Base-by-base conservation (phyloP, 2,888 invertebrate species). In the Nephrotoma appendiculata region DNA sequence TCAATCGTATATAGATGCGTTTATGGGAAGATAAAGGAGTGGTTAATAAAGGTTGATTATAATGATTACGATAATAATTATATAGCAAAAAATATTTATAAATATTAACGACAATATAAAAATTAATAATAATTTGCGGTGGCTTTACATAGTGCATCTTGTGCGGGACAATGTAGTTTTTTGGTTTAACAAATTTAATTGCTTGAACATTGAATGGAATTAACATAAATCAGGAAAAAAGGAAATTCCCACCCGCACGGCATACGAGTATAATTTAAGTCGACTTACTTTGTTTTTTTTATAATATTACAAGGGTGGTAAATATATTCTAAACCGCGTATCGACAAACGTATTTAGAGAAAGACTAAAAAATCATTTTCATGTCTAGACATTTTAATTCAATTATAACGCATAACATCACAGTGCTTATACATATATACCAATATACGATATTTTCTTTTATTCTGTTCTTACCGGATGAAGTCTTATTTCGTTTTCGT, bases 391-490 rank as follows among this genome's bases (percentile, higher is more conserved):
- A 71, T 71, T 71, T 71, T 31, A 71, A 71, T 71, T 71, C 71
- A 71, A 71, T 71, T 71, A 71, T 71, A 71, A 71, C 71, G 71
- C 71, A 71, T 71, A 71, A 71, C 71, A 71, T 71, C 71, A 71
- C 71, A 71, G 71, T 31, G 7, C 71, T 31, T 31, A 31, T 31
- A 31, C 7, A 6, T 71, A 0, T 15, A 15, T 52, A 52, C 15
- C 15, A 52, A 52, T 31, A 44, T 44, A 44, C 11, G 44, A 44
- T 44, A 71, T 71, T 71, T 71, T 71, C 71, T 71, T 71, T 71
- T 31, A 71, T 71, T 71, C 71, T 71, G 71, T 84, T 84, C 43
- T 84, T 84, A 84, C 84, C 41, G 84, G 84, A 84, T 84, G 84
- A 84, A 15, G 84, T 84, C 84, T 84, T 84, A 84, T 84, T 84